Evolutionary conservation across 2,797 vertebrate species (phyloP), one percentile per base, ranked within the genome.

Genomic region (Tolypeutes matacus): DNA sequence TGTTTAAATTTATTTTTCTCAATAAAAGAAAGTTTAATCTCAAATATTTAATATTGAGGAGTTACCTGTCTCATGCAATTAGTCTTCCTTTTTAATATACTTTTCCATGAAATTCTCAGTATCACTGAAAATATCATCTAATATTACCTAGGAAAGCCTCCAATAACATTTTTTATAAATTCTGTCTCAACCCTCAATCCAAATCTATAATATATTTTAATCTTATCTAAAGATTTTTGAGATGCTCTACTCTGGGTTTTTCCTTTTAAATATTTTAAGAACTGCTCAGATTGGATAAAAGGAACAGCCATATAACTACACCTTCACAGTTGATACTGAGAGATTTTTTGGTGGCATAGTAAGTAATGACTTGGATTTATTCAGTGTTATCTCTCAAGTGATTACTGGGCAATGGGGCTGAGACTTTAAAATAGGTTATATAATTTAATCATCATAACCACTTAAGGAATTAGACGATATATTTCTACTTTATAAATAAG

Each of bases 191-290:
- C 62, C 3, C 15, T 86, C 17, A 25, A 5, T 34, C 3, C 29
- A 90, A 23, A 51, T 64, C 67, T 93, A 4, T 73, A 56, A 81
- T 77, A 12, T 93, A 86, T 91, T 92, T 82, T 85, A 78, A 58
- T 80, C 3, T 77, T 91, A 83, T 81, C 6, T 88, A 60, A 89
- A 20, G 13, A 60, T 49, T 1, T 80, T 91, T 89, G 25, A 81
- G 29, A 75, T 53, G 34, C 1, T 51, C 2, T 56, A 69, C 3
- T 89, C 73, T 58, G 27, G 1, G 1, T 60, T 78, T 82, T 91
- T 58, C 1, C 4, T 62, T 92, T 70, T 42, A 60, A 75, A 46
- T 62, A 46, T 51, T 39, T 77, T 60, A 92, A 88, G 58, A 67
- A 90, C 12, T 5, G 82, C 14, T 58, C 8, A 17, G 5, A 3